These are phyloP conservation scores for Strigamia crassipes DNA, from an alignment of 2,888 invertebrate species.

Conservation along the genomic window DNA sequence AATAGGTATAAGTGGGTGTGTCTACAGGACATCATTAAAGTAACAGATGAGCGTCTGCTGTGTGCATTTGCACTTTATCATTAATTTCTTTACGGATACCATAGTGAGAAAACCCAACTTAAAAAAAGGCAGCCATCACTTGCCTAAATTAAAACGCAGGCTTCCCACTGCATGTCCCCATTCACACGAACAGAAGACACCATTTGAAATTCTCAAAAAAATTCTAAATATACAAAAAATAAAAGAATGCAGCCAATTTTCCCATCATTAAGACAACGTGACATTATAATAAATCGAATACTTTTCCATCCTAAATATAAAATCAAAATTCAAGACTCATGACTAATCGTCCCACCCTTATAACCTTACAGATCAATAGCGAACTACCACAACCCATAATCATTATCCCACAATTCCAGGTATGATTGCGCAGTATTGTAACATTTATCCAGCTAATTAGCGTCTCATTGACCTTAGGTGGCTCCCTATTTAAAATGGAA, in stretches of 20 bases:
- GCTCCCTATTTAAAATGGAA: conserved; percentile 11
- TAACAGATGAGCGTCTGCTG: conserved; percentile 21
- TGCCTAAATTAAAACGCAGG: conserved; percentile 8
- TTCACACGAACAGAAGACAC: too few relatives aligned
- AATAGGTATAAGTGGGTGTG: conserved; percentile 1
- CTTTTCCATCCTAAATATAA: not conserved
- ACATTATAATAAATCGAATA: too few relatives aligned
- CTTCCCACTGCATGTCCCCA: not conserved
- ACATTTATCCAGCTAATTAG: conserved; percentile 12
- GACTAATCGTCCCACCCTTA: not conserved
- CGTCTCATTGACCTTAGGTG: conserved; percentile 16
- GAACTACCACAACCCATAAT: not conserved
- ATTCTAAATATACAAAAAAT: too few relatives aligned
- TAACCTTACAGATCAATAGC: not conserved
- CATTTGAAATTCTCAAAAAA: not conserved
- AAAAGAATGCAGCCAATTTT: too few relatives aligned
- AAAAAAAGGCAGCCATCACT: not conserved
- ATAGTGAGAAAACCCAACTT: not conserved
- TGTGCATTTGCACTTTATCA: conserved; percentile 17
- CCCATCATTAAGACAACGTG: too few relatives aligned
- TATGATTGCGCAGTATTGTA: conserved; percentile 15
- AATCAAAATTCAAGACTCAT: not conserved
- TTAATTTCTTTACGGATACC: conserved; percentile 5
- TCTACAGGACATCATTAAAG: conserved; percentile 16
- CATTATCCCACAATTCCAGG: not conserved